Evolutionary conservation across 2,888 invertebrate genomes (phyloP).

Genomic region (Lasioglossum vierecki): DNA sequence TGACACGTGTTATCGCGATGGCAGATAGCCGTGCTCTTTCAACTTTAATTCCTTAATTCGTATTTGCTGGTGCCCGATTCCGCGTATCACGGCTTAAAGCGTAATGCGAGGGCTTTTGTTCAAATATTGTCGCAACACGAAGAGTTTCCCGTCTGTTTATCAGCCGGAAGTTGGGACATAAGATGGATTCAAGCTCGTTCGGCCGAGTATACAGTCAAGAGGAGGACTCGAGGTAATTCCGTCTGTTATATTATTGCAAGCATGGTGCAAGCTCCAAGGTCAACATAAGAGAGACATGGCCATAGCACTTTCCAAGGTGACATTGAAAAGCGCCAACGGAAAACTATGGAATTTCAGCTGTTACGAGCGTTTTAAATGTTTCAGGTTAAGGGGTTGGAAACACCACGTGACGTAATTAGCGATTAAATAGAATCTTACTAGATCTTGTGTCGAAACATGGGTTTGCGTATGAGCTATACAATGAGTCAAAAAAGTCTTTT

Average conservation of each 20-base stretch:
- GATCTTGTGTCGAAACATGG: no score
- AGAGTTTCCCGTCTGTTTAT: conserved; percentile 54
- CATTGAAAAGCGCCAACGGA: background rate
- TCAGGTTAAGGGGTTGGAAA: no score
- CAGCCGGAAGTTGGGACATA: conserved; percentile 35
- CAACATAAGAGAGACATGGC: conserved; percentile 21
- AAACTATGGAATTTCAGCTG: background rate
- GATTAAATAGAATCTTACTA: no score
- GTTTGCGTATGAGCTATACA: no score
- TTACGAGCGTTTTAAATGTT: no score
- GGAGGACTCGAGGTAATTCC: conserved; percentile 29
- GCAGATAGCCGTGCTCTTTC: conserved; percentile 38
- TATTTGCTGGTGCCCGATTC: conserved; percentile 53
- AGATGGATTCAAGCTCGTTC: conserved; percentile 38
- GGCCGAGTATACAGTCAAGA: conserved; percentile 24
- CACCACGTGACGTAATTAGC: no score
- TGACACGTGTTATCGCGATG: conserved; percentile 28
- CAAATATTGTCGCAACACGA: conserved; percentile 57
- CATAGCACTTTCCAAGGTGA: background rate
- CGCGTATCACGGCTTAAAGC: conserved; percentile 55
- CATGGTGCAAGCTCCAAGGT: conserved; percentile 10
- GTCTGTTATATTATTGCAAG: conserved; percentile 19
- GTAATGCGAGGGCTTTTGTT: conserved; percentile 41
- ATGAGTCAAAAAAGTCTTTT: no score
- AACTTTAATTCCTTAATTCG: conserved; percentile 60